Base-by-base conservation (phyloP, 2,797 vertebrate species). In the Helicolenus hilgendorfi region DNA sequence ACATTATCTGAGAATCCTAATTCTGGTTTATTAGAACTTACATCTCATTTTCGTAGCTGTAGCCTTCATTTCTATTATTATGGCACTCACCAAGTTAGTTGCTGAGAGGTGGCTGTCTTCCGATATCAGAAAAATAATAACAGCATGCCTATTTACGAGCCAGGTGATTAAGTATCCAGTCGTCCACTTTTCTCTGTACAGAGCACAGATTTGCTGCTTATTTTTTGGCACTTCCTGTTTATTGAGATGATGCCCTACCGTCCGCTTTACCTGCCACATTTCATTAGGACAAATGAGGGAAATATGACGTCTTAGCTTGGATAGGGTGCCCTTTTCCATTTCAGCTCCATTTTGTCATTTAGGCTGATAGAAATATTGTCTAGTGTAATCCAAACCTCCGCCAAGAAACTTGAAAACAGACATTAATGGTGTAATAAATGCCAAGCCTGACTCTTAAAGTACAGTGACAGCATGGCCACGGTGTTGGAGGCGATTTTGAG, bases 381-480 rank as follows among this genome's bases (percentile, higher is more conserved):
- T 15, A 38, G 49, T 72, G 53, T 59, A 36, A 58, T 22, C 22
- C 68, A 38, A 53, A 49, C 31, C 11, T 22, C 26, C 2, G 53
- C 68, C 59, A 38, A 72, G 26, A 67, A 55, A 64, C 35, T 22
- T 69, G 45, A 70, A 79, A 72, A 79, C 72, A 85, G 74, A 64
- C 72, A 29, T 68, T 58, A 77, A 45, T 18, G 59, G 13, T 6
- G 22, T 67, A 41, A 53, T 38, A 24, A 22, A 78, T 27, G 45
- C 62, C 38, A 11, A 5, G 29, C 3, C 41, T 68, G 68, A 59
- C 65, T 76, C 33, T n/a, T 45, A 56, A 36, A 24, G 63, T 10
- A 29, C 26, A 29, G 36, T 72, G 73, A 86, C 72, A 55, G 45
- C 41, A 64, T 24, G 45, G 62, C 49, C 26, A 49, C 7, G 1